Percentiles rank a stretch among this genome's conserved stretches.
Conservation (phyloP, 2,797 vertebrate genomes). For the Tragelaphus eurycerus region DNA sequence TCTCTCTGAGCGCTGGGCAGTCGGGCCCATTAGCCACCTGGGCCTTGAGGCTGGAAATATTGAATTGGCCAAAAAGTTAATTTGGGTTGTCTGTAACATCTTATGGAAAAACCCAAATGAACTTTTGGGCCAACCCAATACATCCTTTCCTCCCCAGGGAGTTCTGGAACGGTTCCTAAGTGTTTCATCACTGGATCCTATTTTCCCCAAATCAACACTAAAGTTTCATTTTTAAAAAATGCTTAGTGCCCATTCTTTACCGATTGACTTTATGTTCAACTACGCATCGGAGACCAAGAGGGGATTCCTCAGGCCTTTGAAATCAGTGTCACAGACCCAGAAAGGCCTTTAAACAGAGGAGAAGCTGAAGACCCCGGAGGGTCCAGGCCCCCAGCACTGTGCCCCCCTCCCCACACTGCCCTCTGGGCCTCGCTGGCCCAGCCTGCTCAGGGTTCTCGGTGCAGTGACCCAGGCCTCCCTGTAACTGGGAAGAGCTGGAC, state of each 20-base stretch:
- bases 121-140: not conserved
- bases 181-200: not conserved
- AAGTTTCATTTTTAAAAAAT: not conserved
- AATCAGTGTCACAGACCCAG: not conserved
- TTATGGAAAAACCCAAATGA: not conserved
- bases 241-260: not conserved
- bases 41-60: not conserved
- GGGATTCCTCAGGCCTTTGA: not conserved
- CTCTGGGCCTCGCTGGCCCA: fast-evolving
- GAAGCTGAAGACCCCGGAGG: not conserved
- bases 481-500: not conserved
- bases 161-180: not conserved
- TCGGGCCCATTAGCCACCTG: fast-evolving
- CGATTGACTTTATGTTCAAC: not conserved
- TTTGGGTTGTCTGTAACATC: not conserved
- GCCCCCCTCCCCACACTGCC: fast-evolving
- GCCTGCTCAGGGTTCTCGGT: fast-evolving
- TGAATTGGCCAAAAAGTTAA: not conserved
- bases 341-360: not conserved
- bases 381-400: not conserved
- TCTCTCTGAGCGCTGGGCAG: no score
- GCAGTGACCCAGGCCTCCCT: fast-evolving
- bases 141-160: not conserved
- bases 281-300: not conserved
- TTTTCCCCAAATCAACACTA: not conserved